A percentile compares a stretch with the other conserved stretches of the same genome.
Evolutionary conservation across 2,113 vertebrate species (phyloP).

Genomic region (Redunca redunca): DNA sequence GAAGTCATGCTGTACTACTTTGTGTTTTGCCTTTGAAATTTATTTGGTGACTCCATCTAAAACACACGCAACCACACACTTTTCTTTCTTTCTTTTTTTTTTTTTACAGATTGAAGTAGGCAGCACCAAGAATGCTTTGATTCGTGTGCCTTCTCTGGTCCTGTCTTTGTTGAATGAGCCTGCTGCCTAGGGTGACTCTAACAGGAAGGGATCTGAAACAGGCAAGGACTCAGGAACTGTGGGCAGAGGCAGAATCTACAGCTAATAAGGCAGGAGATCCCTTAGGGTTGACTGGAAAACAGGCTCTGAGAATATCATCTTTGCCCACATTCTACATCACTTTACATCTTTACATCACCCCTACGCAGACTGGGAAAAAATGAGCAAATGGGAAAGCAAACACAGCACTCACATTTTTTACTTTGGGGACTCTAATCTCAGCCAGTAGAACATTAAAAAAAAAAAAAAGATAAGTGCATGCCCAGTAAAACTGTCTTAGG

Average conservation of each 20-base stretch:
- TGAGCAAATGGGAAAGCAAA: not conserved
- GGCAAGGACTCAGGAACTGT: not conserved
- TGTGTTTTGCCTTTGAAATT: conserved; percentile 28
- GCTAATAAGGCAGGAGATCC: not conserved
- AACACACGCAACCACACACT: not conserved
- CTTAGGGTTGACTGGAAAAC: not conserved
- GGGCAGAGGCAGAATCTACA: not conserved
- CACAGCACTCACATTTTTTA: not conserved
- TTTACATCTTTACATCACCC: not conserved
- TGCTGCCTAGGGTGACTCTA: not conserved
- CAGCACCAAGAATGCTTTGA: not conserved
- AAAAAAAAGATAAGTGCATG: not conserved
- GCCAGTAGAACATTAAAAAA: not conserved
- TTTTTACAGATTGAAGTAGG: not conserved
- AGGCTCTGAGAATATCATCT: not conserved
- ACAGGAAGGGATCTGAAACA: not conserved
- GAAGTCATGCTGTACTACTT: not conserved
- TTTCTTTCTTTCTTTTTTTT: not conserved
- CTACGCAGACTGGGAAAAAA: not conserved
- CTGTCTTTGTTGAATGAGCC: not conserved
- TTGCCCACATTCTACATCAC: not conserved
- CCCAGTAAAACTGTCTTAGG: not conserved
- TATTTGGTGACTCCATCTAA: not conserved
- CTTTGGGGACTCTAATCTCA: not conserved
- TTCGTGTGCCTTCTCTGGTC: not conserved